Evolutionary conservation across 1,140 invertebrate genomes (phyloP).

Genomic region (Drosophila ambigua): DNA sequence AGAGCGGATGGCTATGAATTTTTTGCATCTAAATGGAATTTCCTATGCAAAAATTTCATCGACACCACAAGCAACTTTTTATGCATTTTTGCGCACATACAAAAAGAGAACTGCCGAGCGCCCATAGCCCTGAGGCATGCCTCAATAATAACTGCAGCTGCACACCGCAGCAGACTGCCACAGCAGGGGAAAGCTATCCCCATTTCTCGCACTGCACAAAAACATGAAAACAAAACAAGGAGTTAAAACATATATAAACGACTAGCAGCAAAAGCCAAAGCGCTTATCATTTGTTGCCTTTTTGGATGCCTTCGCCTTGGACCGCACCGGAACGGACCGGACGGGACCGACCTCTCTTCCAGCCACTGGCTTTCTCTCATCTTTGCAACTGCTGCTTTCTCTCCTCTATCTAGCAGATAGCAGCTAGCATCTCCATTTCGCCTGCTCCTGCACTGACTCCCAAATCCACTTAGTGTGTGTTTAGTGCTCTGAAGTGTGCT

Average conservation of each 20-base stretch:
- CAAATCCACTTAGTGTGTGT: conserved; percentile 82
- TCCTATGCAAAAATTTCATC: too few relatives aligned
- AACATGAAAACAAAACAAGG: conserved; percentile 22
- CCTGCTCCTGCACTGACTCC: conserved; percentile 12
- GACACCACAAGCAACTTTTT: too few relatives aligned
- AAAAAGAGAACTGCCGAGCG: too few relatives aligned
- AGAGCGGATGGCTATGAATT: too few relatives aligned
- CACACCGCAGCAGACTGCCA: too few relatives aligned
- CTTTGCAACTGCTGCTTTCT: conserved; percentile 3
- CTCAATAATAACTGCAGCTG: too few relatives aligned
- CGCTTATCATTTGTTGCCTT: conserved; percentile 60
- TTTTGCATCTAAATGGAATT: neutral
- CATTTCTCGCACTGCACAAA: neutral
- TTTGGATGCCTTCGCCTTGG: conserved; percentile 10
- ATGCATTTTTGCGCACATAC: too few relatives aligned
- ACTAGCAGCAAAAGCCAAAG: conserved; percentile 25
- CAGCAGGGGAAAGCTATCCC: neutral
- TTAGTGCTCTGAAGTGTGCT: conserved; percentile 58
- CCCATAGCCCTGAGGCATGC: too few relatives aligned
- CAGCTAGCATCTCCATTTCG: neutral
- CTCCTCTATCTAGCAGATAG: neutral
- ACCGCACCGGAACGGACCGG: too few relatives aligned
- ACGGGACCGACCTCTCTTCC: neutral
- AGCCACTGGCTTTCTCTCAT: conserved; percentile 17
- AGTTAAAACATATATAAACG: conserved; percentile 16